Evolutionary conservation across 1,140 invertebrate species (phyloP), one percentile per base, ranked within the genome.

Genomic region (Pseudomyrmex cubaensis): DNA sequence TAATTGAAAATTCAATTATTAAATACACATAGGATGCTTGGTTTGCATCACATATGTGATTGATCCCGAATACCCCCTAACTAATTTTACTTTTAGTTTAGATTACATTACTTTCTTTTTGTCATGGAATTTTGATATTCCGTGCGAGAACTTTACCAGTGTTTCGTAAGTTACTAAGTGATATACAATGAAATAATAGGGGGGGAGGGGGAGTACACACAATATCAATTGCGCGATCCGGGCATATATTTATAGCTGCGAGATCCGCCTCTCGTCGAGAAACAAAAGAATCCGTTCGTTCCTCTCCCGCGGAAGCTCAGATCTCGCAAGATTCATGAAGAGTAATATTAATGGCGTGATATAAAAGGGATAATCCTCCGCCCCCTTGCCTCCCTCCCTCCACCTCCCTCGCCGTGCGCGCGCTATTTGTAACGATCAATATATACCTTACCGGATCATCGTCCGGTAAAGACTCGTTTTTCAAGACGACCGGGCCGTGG

Each of bases 271-370:
- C 46, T 72, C n/a, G 44, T 70, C 12, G 20, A 48, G 20, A 72
- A 70, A 80, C 20, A 61, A 78, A 61, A 50, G 54, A 15, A n/a
- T 78, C 35, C 76, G 76, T 50, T 52, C 56, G 35, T 54, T 7
- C 44, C 15, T 70, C 52, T 70, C 46, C 20, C 64, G 66, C 54
- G 54, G 35, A 66, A 4, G 75, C 44, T 59, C 61, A n/a, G 73
- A 52, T 10, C 48, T 64, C 44, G 66, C 25, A 80, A 85, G 82
- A 90, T 90, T 87, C 77, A 85, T 74, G 77, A 85, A 90, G 90
- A 91, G 90, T 82, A 89, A 90, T 90, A 91, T 90, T 90, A 90
- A 91, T 91, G 89, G 88, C 80, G 46, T 82, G 84, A 86, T 89
- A 86, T 89, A 89, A 89, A 89, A 69, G 82, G 82, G 76, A 86